Conservation (phyloP, 2,797 vertebrate species). For the Sebastes nivosus region DNA sequence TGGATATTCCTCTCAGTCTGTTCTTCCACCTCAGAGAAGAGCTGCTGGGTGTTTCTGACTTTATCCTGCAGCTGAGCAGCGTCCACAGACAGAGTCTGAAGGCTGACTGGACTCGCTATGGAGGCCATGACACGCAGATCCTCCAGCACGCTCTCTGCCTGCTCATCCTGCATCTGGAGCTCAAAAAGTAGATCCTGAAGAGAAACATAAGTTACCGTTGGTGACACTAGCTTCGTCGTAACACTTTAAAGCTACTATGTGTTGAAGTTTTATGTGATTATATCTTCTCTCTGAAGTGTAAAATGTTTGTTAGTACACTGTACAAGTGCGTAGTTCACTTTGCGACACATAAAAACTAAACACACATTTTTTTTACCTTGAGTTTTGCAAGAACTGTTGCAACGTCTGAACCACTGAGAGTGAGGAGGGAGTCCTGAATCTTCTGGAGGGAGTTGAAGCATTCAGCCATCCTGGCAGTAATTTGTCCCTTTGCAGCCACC, state of each 20-base stretch:
- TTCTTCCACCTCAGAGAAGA: slow-evolving; percentile 85
- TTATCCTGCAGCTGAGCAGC: slow-evolving; percentile 63
- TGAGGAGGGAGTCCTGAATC: slow-evolving; percentile 59
- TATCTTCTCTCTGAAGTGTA: background rate
- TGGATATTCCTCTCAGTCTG: slow-evolving; percentile 81
- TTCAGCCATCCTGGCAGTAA: slow-evolving; percentile 61
- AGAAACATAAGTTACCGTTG: background rate
- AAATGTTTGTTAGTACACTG: background rate
- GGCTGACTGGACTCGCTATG: slow-evolving; percentile 68
- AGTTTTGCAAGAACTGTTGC: slow-evolving; percentile 51
- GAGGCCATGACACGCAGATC: slow-evolving; percentile 79
- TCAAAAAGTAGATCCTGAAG: slow-evolving; percentile 81
- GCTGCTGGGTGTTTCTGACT: slow-evolving; percentile 79
- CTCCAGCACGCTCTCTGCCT: slow-evolving; percentile 80
- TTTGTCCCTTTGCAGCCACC: slow-evolving; percentile 56
- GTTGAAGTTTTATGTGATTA: background rate
- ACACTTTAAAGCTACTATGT: background rate
- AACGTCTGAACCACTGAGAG: slow-evolving; percentile 46
- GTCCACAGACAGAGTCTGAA: slow-evolving; percentile 80
- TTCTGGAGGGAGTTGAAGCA: slow-evolving; percentile 57
- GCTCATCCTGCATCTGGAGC: slow-evolving; percentile 84
- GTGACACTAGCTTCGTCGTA: no score
- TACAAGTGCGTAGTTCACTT: no score
- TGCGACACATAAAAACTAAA: background rate
- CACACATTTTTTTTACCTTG: slow-evolving; percentile 52